These are phyloP conservation scores for Pterocles orientalis DNA, from an alignment of 2,113 vertebrate genomes.

Conservation along the genomic window DNA sequence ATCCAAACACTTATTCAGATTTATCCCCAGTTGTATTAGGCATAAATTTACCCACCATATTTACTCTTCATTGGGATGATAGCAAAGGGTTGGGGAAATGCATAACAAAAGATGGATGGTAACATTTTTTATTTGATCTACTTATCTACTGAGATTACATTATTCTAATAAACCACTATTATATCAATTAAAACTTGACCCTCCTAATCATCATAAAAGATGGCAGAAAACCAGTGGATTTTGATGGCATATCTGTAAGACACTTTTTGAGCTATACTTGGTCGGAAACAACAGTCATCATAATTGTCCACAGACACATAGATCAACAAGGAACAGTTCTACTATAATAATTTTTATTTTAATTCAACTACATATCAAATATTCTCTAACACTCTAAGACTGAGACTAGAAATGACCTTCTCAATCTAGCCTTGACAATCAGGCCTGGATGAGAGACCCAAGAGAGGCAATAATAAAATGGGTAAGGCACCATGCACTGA, in stretches of 20 bases:
- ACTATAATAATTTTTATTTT: neutral
- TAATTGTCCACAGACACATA: neutral
- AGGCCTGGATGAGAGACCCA: neutral
- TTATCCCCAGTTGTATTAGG: neutral
- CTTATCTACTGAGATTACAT: neutral
- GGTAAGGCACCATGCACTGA: neutral
- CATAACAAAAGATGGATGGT: neutral
- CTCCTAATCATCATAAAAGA: neutral
- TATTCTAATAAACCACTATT: neutral
- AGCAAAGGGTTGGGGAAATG: neutral
- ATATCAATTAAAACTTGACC: neutral
- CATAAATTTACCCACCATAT: neutral
- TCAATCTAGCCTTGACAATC: neutral
- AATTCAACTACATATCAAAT: neutral
- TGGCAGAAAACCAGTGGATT: neutral
- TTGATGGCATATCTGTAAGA: neutral
- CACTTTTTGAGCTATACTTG: neutral
- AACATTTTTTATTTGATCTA: neutral
- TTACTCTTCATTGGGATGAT: neutral
- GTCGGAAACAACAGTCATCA: neutral
- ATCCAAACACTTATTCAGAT: neutral
- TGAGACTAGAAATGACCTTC: neutral
- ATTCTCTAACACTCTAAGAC: neutral
- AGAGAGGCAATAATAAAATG: neutral
- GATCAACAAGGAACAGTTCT: neutral